Evolutionary conservation across 2,888 invertebrate species (phyloP).

Genomic region (Eudasyphora cyanicolor): DNA sequence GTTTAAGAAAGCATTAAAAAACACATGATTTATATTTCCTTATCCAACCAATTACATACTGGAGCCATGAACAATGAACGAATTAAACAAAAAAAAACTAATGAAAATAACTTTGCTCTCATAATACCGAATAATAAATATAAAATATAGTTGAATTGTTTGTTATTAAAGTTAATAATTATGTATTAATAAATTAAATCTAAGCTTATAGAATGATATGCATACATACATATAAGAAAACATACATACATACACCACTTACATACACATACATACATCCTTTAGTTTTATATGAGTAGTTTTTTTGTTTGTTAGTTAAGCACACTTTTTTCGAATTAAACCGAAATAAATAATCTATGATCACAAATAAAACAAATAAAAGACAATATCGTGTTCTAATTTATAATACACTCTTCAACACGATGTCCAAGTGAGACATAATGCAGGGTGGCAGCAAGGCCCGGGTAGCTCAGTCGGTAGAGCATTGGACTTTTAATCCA

Average conservation of each 20-base stretch:
- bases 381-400: background rate
- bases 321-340: background rate
- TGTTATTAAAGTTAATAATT: constrained; percentile 20
- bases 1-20: background rate
- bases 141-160: constrained; percentile 16
- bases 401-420: background rate
- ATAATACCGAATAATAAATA: background rate
- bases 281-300: background rate
- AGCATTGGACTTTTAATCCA: constrained; percentile 81
- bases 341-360: constrained; percentile 30
- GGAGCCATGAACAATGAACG: background rate
- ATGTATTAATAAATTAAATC: too few relatives aligned
- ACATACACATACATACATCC: constrained; percentile 7
- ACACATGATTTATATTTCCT: background rate
- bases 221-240: too few relatives aligned
- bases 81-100: background rate
- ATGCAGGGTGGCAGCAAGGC: constrained; percentile 58
- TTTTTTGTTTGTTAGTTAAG: constrained; percentile 2
- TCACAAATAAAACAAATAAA: background rate
- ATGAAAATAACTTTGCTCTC: background rate
- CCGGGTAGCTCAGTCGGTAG: constrained; percentile 81
- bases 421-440: background rate
- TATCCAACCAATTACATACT: too few relatives aligned
- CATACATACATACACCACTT: background rate
- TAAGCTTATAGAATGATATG: background rate